Evolutionary conservation across 1,140 invertebrate genomes (phyloP).

Genomic region (Argopecten irradians): DNA sequence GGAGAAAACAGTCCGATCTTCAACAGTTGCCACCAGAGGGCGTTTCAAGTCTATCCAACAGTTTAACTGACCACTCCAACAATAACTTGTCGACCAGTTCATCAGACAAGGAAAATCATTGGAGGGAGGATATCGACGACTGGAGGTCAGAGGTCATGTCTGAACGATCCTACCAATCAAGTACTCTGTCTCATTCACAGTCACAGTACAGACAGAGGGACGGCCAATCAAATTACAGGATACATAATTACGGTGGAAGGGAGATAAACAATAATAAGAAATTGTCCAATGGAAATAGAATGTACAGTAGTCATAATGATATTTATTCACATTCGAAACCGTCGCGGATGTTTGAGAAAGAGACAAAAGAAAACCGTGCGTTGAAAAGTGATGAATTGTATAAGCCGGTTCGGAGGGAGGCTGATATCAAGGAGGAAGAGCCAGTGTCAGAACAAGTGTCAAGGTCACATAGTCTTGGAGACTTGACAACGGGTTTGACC

Average conservation of each 20-base stretch:
- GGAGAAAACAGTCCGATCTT: constrained; percentile 40
- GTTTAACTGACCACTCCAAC: background rate
- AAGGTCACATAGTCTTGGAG: constrained; percentile 43
- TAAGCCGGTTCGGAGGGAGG: background rate
- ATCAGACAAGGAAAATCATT: constrained; percentile 1
- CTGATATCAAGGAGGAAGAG: constrained; percentile 6
- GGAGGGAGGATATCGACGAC: background rate
- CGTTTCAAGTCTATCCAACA: background rate
- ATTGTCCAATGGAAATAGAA: constrained; percentile 31
- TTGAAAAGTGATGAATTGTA: constrained; percentile 53
- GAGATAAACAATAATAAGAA: constrained; percentile 44
- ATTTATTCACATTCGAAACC: constrained; percentile 38
- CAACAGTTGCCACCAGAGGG: constrained; percentile 33
- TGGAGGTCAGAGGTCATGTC: constrained; percentile 36
- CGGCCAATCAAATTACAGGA: background rate
- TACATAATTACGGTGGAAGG: background rate
- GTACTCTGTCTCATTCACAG: constrained; percentile 25
- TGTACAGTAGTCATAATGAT: constrained; percentile 50
- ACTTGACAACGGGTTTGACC: constrained; percentile 48
- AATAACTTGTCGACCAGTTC: background rate
- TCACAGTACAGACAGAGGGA: background rate
- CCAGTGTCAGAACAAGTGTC: constrained; percentile 35
- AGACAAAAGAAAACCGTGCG: constrained; percentile 32
- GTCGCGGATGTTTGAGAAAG: constrained; percentile 27
- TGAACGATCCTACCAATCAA: background rate